Evolutionary conservation across 2,888 invertebrate species (phyloP).

Genomic region (Selenia dentaria): DNA sequence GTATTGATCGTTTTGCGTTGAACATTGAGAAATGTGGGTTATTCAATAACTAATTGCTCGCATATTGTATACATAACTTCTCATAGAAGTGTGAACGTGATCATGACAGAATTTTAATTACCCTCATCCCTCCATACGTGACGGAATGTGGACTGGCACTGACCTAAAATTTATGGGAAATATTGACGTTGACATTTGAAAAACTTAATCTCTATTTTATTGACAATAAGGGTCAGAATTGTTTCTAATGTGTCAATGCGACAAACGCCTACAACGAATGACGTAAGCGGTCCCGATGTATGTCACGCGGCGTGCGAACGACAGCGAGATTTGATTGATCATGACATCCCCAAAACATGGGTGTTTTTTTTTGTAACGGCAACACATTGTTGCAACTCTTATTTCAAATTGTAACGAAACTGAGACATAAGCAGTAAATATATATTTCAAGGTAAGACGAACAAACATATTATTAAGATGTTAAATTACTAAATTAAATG

Average conservation of each 20-base stretch:
- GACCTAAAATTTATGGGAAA: conserved; percentile 76
- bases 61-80: conserved; percentile 40
- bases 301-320: conserved; percentile 39
- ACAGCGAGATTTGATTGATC: conserved; percentile 49
- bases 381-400: conserved; percentile 31
- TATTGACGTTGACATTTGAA: conserved; percentile 43
- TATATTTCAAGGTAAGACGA: too few relatives aligned
- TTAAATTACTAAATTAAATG: too few relatives aligned
- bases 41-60: conserved; percentile 39
- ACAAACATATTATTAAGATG: too few relatives aligned
- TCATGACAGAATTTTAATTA: conserved; percentile 73
- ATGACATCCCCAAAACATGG: conserved; percentile 52
- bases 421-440: too few relatives aligned
- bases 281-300: conserved; percentile 50
- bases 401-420: conserved; percentile 19
- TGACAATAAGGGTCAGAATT: conserved; percentile 28
- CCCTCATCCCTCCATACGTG: conserved; percentile 69
- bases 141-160: conserved; percentile 64
- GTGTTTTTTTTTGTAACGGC: conserved; percentile 35
- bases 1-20: conserved; percentile 5
- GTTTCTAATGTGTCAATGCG: conserved; percentile 40
- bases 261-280: conserved; percentile 61
- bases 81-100: conserved; percentile 56
- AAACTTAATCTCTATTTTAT: conserved; percentile 38
- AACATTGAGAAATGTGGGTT: conserved; percentile 17